Conservation (phyloP, 2,797 vertebrate species). For the Myioborus melanocephalus region DNA sequence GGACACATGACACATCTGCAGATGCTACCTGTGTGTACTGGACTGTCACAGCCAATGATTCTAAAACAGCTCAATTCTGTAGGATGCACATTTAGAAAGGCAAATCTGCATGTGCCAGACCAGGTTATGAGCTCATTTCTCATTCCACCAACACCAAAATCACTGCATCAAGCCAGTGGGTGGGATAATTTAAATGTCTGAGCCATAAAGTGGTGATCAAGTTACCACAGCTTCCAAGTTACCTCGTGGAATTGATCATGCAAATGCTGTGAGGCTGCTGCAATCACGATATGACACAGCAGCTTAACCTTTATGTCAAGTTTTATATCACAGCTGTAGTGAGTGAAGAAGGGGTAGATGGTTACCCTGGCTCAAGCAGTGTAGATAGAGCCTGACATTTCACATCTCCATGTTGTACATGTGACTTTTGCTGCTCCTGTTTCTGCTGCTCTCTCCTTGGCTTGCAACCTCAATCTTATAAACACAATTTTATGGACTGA, state of each 20-base stretch:
- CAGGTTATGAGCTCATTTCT: background rate
- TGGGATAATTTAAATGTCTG: conserved; percentile 7
- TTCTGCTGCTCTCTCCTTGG: background rate
- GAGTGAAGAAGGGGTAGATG: background rate
- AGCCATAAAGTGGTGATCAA: background rate
- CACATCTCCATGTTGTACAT: background rate
- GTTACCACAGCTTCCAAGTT: background rate
- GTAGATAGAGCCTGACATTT: background rate
- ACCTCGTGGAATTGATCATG: background rate
- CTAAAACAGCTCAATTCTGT: background rate
- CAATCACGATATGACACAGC: accelerated
- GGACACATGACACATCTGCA: background rate
- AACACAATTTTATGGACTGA: background rate
- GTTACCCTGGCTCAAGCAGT: background rate
- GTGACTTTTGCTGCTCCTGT: background rate
- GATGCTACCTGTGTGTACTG: background rate
- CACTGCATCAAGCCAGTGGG: background rate
- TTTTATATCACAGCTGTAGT: background rate
- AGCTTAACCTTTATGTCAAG: background rate
- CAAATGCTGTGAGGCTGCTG: background rate
- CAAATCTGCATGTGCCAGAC: background rate
- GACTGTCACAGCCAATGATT: background rate
- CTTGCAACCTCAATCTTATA: background rate
- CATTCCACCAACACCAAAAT: background rate
- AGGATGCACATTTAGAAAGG: background rate